Percentiles rank a stretch among this genome's conserved stretches.
These are phyloP conservation scores for Tribolium castaneum DNA, from an alignment of 1,140 invertebrate genomes.

Conservation along the genomic window DNA sequence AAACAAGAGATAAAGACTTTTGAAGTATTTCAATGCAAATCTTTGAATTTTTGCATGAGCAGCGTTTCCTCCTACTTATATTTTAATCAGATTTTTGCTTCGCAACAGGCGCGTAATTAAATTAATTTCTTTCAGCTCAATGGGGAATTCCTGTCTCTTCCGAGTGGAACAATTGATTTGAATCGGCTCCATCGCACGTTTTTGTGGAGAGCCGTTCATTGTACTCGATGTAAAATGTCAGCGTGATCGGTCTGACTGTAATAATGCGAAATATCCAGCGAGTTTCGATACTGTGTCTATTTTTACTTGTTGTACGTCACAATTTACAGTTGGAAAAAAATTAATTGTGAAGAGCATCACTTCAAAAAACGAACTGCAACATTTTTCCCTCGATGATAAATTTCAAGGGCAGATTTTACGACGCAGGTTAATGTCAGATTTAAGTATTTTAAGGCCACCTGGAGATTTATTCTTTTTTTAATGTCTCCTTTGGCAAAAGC, in stretches of 20 bases:
- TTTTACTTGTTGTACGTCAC: too few relatives aligned
- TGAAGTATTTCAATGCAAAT: neutral
- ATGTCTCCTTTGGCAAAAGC: neutral
- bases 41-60: neutral
- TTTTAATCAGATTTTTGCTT: neutral
- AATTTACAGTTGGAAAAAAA: too few relatives aligned
- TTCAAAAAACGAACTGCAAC: neutral
- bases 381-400: neutral
- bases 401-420: neutral
- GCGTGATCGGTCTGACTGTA: neutral
- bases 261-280: neutral
- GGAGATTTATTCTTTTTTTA: neutral
- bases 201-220: neutral
- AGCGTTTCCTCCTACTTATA: neutral
- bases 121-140: slow-evolving; percentile 26
- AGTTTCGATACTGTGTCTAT: neutral
- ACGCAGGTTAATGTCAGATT: neutral
- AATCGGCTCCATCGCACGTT: slow-evolving; percentile 1
- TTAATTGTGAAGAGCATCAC: neutral
- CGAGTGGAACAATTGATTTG: slow-evolving; percentile 37
- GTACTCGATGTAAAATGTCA: neutral
- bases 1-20: neutral
- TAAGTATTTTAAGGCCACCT: neutral
- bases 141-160: slow-evolving; percentile 10
- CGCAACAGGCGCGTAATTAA: neutral